phyloP scores from a whole-genome alignment of 1,140 invertebrate genomes.

The Lasioglossum albipes region DNA sequence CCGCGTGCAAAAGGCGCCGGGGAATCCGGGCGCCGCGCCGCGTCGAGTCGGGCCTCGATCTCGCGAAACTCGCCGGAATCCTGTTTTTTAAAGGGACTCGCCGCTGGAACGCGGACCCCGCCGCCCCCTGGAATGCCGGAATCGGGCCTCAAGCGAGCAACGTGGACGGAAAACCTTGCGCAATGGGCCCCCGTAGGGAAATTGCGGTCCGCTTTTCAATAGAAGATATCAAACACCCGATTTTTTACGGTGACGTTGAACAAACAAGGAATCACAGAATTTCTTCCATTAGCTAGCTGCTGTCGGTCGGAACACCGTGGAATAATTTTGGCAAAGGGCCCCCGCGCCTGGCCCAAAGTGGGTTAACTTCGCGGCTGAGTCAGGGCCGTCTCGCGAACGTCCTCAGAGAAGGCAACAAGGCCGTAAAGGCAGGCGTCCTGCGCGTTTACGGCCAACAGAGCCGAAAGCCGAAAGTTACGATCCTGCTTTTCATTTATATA shows the following conservation, averaged over 20 bases:
- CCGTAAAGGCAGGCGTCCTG: slow-evolving; percentile 50
- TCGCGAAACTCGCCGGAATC: neutral
- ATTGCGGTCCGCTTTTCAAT: too few relatives aligned
- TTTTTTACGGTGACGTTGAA: too few relatives aligned
- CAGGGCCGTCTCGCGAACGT: slow-evolving; percentile 31
- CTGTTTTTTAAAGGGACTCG: slow-evolving; percentile 11
- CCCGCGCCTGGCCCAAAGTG: neutral
- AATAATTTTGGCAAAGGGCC: neutral
- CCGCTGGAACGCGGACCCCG: slow-evolving; percentile 10
- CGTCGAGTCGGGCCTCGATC: neutral
- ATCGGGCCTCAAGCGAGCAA: neutral
- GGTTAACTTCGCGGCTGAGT: slow-evolving; percentile 34
- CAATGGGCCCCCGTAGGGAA: too few relatives aligned
- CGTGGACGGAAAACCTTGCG: too few relatives aligned
- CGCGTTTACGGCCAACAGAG: slow-evolving; percentile 59
- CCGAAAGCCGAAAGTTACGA: slow-evolving; percentile 65
- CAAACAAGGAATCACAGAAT: too few relatives aligned
- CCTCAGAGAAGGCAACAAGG: slow-evolving; percentile 28
- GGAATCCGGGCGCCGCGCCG: slow-evolving; percentile 9
- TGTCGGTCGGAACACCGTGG: too few relatives aligned
- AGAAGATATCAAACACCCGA: too few relatives aligned
- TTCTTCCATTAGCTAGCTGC: too few relatives aligned
- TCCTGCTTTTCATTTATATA: slow-evolving; percentile 61
- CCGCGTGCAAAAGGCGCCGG: neutral
- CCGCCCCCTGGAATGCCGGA: slow-evolving; percentile 2